Conservation (phyloP, 2,113 vertebrate species). For the Catharus minimus region DNA sequence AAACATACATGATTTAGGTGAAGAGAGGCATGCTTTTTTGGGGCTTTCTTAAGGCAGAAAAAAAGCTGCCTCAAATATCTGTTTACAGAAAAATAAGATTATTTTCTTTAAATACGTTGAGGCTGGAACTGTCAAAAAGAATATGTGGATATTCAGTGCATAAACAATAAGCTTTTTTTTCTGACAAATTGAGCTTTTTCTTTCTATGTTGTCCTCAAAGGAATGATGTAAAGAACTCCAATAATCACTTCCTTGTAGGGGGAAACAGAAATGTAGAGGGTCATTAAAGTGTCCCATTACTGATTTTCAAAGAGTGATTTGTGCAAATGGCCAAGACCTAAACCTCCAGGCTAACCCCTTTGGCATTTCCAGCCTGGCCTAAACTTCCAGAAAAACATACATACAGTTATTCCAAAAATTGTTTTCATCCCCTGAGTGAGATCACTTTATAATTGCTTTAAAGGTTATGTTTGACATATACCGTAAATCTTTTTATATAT, state of each 20-base stretch:
- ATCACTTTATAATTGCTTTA: slow-evolving; percentile 28
- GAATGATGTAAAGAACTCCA: not conserved
- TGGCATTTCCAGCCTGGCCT: not conserved
- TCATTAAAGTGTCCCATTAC: slow-evolving; percentile 34
- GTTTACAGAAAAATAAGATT: not conserved
- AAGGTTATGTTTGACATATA: slow-evolving; percentile 41
- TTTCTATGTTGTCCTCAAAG: not conserved
- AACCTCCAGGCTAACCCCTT: not conserved
- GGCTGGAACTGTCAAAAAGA: not conserved
- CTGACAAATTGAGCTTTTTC: slow-evolving; percentile 11
- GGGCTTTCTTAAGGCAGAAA: not conserved
- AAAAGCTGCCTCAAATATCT: not conserved
- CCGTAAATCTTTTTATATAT: slow-evolving; percentile 1
- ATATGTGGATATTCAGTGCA: not conserved
- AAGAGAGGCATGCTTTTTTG: not conserved
- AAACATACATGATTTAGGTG: not conserved
- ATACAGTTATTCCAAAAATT: slow-evolving; percentile 21
- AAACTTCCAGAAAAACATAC: slow-evolving; percentile 11
- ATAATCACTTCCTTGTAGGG: not conserved
- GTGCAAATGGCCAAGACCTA: not conserved
- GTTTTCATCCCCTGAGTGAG: slow-evolving; percentile 7
- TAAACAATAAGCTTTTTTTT: not conserved
- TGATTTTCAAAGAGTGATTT: not conserved
- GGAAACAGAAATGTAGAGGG: not conserved
- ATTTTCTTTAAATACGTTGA: not conserved